Base-by-base conservation (phyloP, 2,113 vertebrate genomes). In the Potamarius usumacintae region DNA sequence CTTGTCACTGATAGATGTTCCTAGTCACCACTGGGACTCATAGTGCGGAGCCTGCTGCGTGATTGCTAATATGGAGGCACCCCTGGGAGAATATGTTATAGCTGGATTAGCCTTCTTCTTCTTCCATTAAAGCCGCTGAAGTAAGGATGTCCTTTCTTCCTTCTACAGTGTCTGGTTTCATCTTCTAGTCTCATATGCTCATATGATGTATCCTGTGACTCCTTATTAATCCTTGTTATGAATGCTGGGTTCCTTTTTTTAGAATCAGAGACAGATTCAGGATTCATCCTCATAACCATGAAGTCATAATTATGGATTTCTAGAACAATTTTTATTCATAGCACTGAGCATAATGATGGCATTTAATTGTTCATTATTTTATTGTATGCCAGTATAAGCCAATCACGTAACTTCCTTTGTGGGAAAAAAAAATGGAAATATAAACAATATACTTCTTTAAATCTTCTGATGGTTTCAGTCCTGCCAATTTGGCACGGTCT, bases 31-130 rank as follows among this genome's bases (percentile, higher is more conserved):
- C 52, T 72, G 71, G 65, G 85, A 82, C 77, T 86, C 87, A 77
- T 87, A 85, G 87, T 42, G 85, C 55, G 86, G 76, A 79, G 71
- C 85, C 85, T 71, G 86, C 84, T 86, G 86, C 17, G 83, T 88
- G 87, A 90, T 86, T 86, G 84, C 88, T 86, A 90, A 87, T 82
- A 74, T 77, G 30, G 79, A 86, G 83, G 79, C 74, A 72, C 82
- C 79, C 85, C 63, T 84, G 86, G 22, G 55, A 88, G 87, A 77
- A 79, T 76, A 83, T 79, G 87, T 88, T 88, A 77, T 57, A 90
- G 86, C 87, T 89, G 79, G 80, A 82, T 62, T 67, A 88, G 71
- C 63, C 52, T 50, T 81, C 67, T 65, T 81, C 67, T 65, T 80
- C 25, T 87, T 77, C 82, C 74, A 82, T 86, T 84, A 87, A 83